Base-by-base conservation (phyloP, 2,797 vertebrate species). In the Xyrichtys novacula region DNA sequence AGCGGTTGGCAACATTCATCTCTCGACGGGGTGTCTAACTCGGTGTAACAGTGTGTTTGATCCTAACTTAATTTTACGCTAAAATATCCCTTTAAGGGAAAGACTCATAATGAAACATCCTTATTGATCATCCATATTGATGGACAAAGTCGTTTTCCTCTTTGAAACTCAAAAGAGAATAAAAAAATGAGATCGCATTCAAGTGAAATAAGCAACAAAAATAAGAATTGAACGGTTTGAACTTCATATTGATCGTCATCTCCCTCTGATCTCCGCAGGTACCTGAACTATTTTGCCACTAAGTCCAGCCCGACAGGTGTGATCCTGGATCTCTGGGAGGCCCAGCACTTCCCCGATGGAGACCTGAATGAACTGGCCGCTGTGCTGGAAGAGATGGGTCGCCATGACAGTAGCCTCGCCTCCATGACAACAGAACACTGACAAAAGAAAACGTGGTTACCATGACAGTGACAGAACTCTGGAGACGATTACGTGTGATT, bases 291-390 rank as follows among this genome's bases (percentile, higher is more conserved):
- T 91, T 99, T 99, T 91, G 98, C 97, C 80, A 99, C 97, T 4
- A 99, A 99, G 91, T 97, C 97, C 0, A 99, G 97, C 87, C 98
- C 98, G 0, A 99, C 98, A 0, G 98, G 98, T 0, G 97, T 99
- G 60, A 99, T 99, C 87, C 90, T 99, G 92, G 98, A 99, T 91
- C 96, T 99, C 3, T 99, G 97, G 98, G 98, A 99, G 93, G 97
- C 96, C 22, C 98, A 98, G 89, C 97, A 99, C 90, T 99, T 98
- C 90, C 97, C 97, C 0, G 98, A 98, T 0, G 97, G 98, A 69
- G 97, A 97, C 87, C 94, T 99, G 65, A 97, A 96, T 76, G 92
- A 94, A 84, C 93, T 99, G 90, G 98, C 98, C 0, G 95, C 97
- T 0, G 97, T 98, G 72, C 90, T 99, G 70, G 98, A 99, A 86